These are phyloP conservation scores for Caenorhabditis sulstoni DNA, from an alignment of 2,888 invertebrate genomes.

Conservation along the genomic window DNA sequence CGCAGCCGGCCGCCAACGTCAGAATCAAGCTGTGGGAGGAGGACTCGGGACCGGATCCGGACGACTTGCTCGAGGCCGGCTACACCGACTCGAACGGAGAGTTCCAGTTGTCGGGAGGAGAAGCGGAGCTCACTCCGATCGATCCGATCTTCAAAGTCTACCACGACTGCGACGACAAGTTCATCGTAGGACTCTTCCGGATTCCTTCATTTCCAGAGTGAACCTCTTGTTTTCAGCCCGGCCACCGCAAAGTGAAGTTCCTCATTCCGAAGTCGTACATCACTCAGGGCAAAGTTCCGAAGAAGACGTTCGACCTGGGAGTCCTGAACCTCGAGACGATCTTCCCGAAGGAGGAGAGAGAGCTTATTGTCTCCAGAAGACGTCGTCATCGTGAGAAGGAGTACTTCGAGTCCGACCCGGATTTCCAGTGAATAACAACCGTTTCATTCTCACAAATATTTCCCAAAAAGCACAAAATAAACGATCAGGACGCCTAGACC, in stretches of 20 bases:
- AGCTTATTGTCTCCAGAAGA: conserved; percentile 63
- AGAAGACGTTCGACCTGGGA: conserved; percentile 69
- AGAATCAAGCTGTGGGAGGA: conserved; percentile 75
- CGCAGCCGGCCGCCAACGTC: conserved; percentile 67
- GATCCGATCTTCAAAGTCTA: conserved; percentile 74
- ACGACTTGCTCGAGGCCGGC: conserved; percentile 72
- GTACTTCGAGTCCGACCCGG: conserved; percentile 1
- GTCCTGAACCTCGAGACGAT: conserved; percentile 71
- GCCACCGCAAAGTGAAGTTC: conserved; percentile 67
- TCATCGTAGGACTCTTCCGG: conserved; percentile 46
- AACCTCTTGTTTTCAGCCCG: conserved; percentile 54
- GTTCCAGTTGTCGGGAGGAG: conserved; percentile 65
- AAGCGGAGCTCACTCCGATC: conserved; percentile 72
- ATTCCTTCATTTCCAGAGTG: not conserved
- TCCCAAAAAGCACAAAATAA: not conserved
- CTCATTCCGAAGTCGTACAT: conserved; percentile 68
- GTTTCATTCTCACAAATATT: not conserved
- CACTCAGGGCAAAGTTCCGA: conserved; percentile 65
- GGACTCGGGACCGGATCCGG: conserved; percentile 71
- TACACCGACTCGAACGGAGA: conserved; percentile 71
- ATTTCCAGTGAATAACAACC: conserved; percentile 3
- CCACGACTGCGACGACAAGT: conserved; percentile 74
- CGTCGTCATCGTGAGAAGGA: conserved; percentile 40
- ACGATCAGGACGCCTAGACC: conserved; percentile 2
- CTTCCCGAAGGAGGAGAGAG: conserved; percentile 68